Evolutionary conservation across 2,113 vertebrate species (phyloP), one percentile per base, ranked within the genome.

Genomic region (Chrysemys picta): DNA sequence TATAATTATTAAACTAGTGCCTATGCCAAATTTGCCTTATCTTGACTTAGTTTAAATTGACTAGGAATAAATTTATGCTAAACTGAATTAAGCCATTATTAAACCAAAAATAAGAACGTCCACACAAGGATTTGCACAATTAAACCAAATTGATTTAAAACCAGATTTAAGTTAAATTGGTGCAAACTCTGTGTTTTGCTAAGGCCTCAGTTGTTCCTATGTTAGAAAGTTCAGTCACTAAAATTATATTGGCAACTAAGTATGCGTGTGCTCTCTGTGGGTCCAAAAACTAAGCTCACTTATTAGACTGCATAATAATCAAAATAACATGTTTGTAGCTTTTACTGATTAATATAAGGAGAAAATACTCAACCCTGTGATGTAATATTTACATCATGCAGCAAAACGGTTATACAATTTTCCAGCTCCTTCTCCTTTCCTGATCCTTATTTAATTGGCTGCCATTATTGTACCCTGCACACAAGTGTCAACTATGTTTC

Each of bases 171-270:
- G 83, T 59, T 69, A 76, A 80, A 38, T 76, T 56, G 89, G 38
- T 19, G 29, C 2, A 83, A 95, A 86, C 2, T 50, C 56, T 50
- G 92, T 27, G 89, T 91, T 87, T 24, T 79, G 50, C 80, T 27
- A 81, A 56, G 62, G 12, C 83, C 81, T 91, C 92, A 69, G 85
- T 10, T 25, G 87, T 78, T 80, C 22, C 52, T 72, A 84, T 24
- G 82, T 35, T 16, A 79, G 49, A 81, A 84, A 54, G 4, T 65
- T 65, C 14, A 3, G 1, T 31, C 49, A 65, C 0, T 11, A 81
- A 88, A 92, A 91, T 0, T 0, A 1, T 16, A 80, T 0, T 21
- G 85, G 85, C 7, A 21, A 62, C 2, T 88, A 24, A 27, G 84
- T 31, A 89, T 84, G 62, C 9, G 84, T 19, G 79, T 5, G 35